Percentiles rank a stretch among this genome's conserved stretches.
phyloP scores from a whole-genome alignment of 2,113 vertebrate species.

The Panthera tigris region DNA sequence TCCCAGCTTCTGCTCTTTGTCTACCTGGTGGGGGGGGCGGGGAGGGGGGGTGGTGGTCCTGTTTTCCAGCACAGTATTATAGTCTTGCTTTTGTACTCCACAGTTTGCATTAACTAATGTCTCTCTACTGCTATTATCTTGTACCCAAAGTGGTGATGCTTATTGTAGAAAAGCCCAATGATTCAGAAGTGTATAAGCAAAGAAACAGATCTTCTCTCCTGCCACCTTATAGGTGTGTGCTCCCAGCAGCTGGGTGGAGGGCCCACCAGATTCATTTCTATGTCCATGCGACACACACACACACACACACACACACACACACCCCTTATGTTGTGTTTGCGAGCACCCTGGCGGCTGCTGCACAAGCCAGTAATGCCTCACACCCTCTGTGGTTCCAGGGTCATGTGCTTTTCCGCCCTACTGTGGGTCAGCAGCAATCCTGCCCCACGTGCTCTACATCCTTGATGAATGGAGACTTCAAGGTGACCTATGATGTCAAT shows the following conservation, averaged over 20 bases:
- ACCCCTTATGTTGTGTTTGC: background rate
- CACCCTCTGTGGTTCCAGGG: slow-evolving; percentile 82
- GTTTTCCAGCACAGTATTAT: background rate
- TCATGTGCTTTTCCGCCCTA: slow-evolving; percentile 90
- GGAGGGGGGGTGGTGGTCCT: background rate
- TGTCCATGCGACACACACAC: background rate
- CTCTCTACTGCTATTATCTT: background rate
- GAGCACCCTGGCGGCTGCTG: background rate
- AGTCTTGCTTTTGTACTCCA: background rate
- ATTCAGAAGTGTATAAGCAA: background rate
- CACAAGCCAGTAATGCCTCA: background rate
- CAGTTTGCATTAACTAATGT: background rate
- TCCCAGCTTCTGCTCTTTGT: background rate
- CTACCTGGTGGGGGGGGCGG: background rate
- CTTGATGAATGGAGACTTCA: slow-evolving; percentile 91
- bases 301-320: background rate
- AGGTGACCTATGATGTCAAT: slow-evolving; percentile 92
- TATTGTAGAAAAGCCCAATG: slow-evolving; percentile 31
- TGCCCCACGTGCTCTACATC: slow-evolving; percentile 88
- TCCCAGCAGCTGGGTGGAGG: background rate
- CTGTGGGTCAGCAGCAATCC: slow-evolving; percentile 88
- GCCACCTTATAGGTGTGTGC: background rate
- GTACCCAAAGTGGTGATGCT: background rate
- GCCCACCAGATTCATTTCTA: background rate
- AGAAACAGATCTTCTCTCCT: background rate